Base-by-base conservation (phyloP, 37 sponge, comb jelly and placozoan genomes). In the Aplysina aerophoba region DNA sequence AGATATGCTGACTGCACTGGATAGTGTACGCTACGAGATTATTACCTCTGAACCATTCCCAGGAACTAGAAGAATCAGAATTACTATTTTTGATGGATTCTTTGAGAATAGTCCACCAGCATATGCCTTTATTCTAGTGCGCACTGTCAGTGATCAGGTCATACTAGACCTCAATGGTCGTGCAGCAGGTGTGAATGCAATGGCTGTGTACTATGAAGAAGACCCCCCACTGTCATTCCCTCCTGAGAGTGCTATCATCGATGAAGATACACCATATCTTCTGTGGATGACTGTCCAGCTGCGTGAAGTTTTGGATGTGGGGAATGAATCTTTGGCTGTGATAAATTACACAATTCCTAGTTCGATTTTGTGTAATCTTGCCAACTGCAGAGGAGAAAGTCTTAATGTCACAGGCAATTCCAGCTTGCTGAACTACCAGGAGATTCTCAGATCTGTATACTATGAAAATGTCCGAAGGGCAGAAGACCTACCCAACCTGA, bases 61-160 rank as follows among this genome's bases (percentile, higher is more conserved):
- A 21, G 83, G 50, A 12, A 38, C 19, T 55, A 82, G 94, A n/a
- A 59, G 59, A 12, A 87, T 93, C 16, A 27, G 66, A 6, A 71
- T 90, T 53, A 85, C 86, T 8, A 57, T 90, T 15, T 88, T 68
- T 86, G 94, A 93, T 79, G 94, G 94, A 5, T 56, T 57, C 1
- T 65, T 73, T 40, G 61, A 35, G 11, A 88, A 88, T 31, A 50
- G 66, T 20, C 93, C 93, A 21, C 28, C 21, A 31, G 73, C 94
- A n/a, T 24, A 37, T 15, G 79, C 86, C 2, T 79, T 69, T 0
- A 62, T 93, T 20, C 38, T 36, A 0, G 81, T 93, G 16, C 40
- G 24, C 6, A 80, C 88, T 28, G 40, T 79, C 8, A 57, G 87
- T 77, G 88, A 93, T 69, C 64, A 67, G 5, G 86, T 90, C 6